Evolutionary conservation across 2,113 vertebrate species (phyloP).

Genomic region (Sisor rabdophorus): DNA sequence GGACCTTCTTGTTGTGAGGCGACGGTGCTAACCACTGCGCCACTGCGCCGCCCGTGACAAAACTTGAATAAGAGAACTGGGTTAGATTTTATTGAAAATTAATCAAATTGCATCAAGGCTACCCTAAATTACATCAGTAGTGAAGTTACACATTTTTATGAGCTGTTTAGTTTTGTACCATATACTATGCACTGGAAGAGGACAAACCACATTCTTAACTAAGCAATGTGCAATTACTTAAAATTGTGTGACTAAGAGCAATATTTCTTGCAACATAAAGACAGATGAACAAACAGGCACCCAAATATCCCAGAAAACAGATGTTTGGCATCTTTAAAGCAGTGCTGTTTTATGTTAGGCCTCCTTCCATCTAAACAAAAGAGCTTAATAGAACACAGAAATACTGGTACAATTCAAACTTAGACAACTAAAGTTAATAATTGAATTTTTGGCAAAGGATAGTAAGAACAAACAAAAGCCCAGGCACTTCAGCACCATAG

Average conservation of each 20-base stretch:
- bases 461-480: conserved; percentile 15
- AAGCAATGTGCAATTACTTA: conserved; percentile 1
- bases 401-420: conserved; percentile 23
- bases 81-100: not conserved
- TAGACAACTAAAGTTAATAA: conserved; percentile 35
- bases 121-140: not conserved
- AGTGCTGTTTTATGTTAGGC: not conserved
- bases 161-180: not conserved
- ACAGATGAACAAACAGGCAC: conserved; percentile 4
- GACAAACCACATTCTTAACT: not conserved
- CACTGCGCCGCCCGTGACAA: too few species aligned
- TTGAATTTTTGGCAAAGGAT: conserved; percentile 18
- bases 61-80: too few species aligned
- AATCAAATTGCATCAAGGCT: not conserved
- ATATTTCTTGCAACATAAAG: conserved; percentile 10
- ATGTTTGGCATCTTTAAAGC: conserved; percentile 14
- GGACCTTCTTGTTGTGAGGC: too few species aligned
- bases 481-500: not conserved
- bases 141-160: not conserved
- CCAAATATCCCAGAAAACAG: conserved; percentile 14
- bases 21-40: too few species aligned
- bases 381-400: conserved; percentile 24
- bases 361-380: conserved; percentile 14
- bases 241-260: conserved; percentile 1
- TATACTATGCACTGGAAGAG: not conserved